Conservation (phyloP, 2,113 vertebrate genomes). For the Rana temporaria region DNA sequence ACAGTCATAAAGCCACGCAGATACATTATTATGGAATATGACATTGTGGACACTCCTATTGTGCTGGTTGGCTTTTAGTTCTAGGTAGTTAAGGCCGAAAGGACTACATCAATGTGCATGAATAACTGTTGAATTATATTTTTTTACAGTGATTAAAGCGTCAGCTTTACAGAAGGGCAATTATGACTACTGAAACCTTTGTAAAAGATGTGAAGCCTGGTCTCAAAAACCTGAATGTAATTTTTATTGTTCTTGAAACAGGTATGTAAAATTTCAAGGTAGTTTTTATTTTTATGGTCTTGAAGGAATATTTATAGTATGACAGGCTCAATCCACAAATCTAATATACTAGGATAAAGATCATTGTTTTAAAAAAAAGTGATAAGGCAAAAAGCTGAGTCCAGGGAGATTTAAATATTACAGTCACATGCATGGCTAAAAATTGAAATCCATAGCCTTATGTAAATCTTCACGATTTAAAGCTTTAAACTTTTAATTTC, state of each 20-base stretch:
- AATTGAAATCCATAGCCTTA: no score
- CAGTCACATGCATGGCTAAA: no score
- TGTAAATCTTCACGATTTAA: no score
- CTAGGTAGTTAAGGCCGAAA: not conserved
- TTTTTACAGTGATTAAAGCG: constrained; percentile 12
- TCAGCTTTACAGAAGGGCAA: constrained; percentile 35
- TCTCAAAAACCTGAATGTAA: constrained; percentile 83
- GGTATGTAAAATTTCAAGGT: constrained; percentile 63
- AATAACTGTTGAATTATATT: not conserved
- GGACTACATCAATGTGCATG: not conserved
- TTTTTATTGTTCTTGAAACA: constrained; percentile 87
- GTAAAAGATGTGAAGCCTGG: constrained; percentile 85
- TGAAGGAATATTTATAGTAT: not conserved
- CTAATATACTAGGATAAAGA: no score
- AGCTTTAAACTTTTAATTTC: no score
- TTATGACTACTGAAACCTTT: constrained; percentile 76
- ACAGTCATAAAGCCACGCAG: no score
- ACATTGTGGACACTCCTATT: not conserved
- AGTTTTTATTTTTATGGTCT: no score
- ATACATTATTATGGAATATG: no score
- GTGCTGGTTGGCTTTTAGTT: not conserved
- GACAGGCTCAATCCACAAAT: no score
- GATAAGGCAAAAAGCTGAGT: no score
- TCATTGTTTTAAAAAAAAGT: no score
- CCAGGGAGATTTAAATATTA: no score